Conservation (phyloP, 2,113 vertebrate species). For the Fregetta grallaria region DNA sequence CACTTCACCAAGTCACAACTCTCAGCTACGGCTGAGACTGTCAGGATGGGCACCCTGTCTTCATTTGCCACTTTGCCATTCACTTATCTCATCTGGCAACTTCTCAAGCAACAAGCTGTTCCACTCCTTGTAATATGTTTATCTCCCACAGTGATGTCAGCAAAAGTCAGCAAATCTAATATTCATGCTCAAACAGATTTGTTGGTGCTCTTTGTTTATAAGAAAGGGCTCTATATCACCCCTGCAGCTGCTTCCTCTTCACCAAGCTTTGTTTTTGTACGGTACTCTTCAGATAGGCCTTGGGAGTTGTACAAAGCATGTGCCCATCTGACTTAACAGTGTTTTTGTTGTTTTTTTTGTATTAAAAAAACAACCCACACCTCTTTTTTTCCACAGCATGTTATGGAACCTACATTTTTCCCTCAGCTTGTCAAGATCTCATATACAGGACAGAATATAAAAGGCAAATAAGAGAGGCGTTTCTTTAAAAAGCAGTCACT, state of each 20-base stretch:
- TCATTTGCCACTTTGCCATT: conserved; percentile 63
- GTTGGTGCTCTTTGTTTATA: conserved; percentile 71
- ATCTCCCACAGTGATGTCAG: conserved; percentile 74
- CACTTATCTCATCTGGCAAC: conserved; percentile 74
- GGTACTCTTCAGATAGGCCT: conserved; percentile 36
- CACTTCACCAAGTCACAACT: conserved; percentile 45
- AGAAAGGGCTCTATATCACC: conserved; percentile 68
- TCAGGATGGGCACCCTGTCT: conserved; percentile 42
- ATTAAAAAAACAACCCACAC: not conserved
- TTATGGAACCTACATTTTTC: not conserved
- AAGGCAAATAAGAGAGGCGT: not conserved
- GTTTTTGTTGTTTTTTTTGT: not conserved
- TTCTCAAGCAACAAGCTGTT: conserved; percentile 70
- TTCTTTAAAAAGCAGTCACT: not conserved
- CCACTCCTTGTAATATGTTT: conserved; percentile 73
- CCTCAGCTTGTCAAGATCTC: not conserved
- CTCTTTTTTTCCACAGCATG: not conserved
- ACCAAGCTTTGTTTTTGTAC: conserved; percentile 60
- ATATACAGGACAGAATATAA: not conserved
- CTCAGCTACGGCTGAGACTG: not conserved
- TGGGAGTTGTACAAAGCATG: conserved; percentile 53
- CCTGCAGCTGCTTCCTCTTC: conserved; percentile 79
- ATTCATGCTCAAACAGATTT: conserved; percentile 66
- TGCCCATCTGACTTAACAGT: not conserved
- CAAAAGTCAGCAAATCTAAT: conserved; percentile 77